Evolutionary conservation across 2,888 invertebrate species (phyloP).

Genomic region (Heliconius erato): DNA sequence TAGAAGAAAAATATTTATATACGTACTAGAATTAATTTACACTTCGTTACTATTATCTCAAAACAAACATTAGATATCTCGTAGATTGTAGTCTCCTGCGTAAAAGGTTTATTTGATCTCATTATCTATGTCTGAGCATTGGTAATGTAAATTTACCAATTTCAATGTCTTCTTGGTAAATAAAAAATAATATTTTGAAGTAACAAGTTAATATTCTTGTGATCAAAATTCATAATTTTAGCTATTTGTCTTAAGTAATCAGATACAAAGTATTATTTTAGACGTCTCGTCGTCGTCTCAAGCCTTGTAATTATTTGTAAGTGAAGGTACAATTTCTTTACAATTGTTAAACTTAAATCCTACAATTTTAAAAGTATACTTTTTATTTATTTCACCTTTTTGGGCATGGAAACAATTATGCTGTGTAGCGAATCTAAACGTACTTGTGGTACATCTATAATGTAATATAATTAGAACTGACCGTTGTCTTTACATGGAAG

Average conservation of each 20-base stretch:
- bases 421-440: no score
- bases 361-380: background rate
- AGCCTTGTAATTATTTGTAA: background rate
- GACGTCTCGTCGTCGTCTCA: background rate
- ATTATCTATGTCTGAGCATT: conserved; percentile 27
- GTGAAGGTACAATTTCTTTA: background rate
- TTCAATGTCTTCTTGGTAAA: background rate
- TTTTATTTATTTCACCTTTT: no score
- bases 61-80: conserved; percentile 47
- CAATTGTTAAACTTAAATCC: background rate
- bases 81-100: conserved; percentile 40
- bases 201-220: no score
- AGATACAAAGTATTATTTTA: background rate
- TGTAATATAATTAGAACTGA: no score
- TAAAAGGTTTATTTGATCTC: conserved; percentile 44
- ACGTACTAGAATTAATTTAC: conserved; percentile 34
- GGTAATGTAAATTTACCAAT: conserved; percentile 20
- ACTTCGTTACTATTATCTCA: conserved; percentile 48
- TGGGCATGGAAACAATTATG: no score
- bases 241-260: background rate
- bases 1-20: background rate
- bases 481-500: no score
- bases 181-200: background rate
- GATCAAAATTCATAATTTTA: no score
- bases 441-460: no score